phyloP scores from a whole-genome alignment of 2,888 invertebrate genomes.

The Drosophila villosipedis region DNA sequence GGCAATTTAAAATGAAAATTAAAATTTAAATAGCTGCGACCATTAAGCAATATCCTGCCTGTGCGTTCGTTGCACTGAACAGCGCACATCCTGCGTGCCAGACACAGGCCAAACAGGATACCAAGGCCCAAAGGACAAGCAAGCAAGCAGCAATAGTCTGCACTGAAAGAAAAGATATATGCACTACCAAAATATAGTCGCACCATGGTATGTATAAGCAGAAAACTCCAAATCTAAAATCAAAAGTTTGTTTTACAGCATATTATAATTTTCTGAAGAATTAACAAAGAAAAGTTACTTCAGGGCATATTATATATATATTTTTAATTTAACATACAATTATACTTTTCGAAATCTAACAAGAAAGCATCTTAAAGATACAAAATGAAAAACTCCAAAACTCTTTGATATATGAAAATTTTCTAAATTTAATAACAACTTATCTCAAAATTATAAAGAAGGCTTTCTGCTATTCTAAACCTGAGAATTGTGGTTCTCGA shows the following conservation, averaged over 20 bases:
- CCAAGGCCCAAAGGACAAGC: conserved; percentile 21
- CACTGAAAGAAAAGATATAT: neutral
- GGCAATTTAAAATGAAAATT: conserved; percentile 58
- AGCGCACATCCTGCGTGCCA: conserved; percentile 59
- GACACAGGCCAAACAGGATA: conserved; percentile 35
- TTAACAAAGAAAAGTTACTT: neutral
- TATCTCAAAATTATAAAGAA: neutral
- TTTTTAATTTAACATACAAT: neutral
- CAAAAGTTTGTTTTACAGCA: neutral
- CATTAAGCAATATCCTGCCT: conserved; percentile 69
- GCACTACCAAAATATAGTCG: neutral
- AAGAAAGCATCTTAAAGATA: neutral
- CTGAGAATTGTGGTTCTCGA: too few relatives aligned
- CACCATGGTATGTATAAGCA: neutral
- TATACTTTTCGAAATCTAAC: neutral
- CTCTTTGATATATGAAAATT: too few relatives aligned
- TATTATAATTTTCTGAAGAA: neutral
- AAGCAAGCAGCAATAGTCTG: conserved; percentile 5
- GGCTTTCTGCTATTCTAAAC: too few relatives aligned
- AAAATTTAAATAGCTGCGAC: conserved; percentile 73
- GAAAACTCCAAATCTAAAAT: neutral
- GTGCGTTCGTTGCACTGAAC: conserved; percentile 17
- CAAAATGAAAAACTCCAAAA: neutral
- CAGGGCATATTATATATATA: too few relatives aligned
- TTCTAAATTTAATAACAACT: too few relatives aligned